phyloP scores from a whole-genome alignment of 2,113 vertebrate genomes.

The Hepsetus odoe region DNA sequence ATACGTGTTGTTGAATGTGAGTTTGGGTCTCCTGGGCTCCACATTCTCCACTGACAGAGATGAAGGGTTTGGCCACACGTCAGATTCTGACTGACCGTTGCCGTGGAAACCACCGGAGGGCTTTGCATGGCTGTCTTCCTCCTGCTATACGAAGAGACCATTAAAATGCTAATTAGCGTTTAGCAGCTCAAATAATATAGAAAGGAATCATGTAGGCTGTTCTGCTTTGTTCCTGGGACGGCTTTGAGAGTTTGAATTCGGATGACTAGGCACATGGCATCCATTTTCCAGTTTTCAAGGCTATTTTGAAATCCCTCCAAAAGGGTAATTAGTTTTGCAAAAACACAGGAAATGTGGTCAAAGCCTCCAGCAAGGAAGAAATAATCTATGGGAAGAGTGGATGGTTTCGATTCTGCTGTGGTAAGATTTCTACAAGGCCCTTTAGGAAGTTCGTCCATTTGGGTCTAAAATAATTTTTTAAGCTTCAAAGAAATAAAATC shows the following conservation, averaged over 20 bases:
- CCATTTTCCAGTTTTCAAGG: constrained; percentile 44
- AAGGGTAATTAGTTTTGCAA: constrained; percentile 44
- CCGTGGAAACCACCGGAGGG: constrained; percentile 79
- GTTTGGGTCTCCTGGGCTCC: constrained; percentile 85
- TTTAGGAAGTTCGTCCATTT: too few species aligned
- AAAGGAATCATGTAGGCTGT: constrained; percentile 13
- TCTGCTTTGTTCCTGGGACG: constrained; percentile 28
- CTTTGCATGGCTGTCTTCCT: constrained; percentile 77
- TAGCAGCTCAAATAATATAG: constrained; percentile 29
- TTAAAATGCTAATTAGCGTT: constrained; percentile 43
- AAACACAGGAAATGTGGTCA: constrained; percentile 55
- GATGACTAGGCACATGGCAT: constrained; percentile 43
- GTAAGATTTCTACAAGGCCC: neutral
- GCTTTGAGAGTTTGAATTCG: constrained; percentile 18
- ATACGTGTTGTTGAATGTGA: constrained; percentile 91
- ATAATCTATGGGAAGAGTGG: constrained; percentile 16
- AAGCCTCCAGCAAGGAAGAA: constrained; percentile 43
- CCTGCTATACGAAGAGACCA: constrained; percentile 69
- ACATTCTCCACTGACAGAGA: constrained; percentile 77
- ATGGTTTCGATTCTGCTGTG: constrained; percentile 21
- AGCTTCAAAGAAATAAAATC: neutral
- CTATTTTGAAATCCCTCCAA: constrained; percentile 55
- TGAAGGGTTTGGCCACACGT: constrained; percentile 83
- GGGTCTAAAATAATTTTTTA: too few species aligned
- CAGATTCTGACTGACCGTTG: constrained; percentile 84